Conservation (phyloP, 2,113 vertebrate species). For the Dryoscopus gambensis region DNA sequence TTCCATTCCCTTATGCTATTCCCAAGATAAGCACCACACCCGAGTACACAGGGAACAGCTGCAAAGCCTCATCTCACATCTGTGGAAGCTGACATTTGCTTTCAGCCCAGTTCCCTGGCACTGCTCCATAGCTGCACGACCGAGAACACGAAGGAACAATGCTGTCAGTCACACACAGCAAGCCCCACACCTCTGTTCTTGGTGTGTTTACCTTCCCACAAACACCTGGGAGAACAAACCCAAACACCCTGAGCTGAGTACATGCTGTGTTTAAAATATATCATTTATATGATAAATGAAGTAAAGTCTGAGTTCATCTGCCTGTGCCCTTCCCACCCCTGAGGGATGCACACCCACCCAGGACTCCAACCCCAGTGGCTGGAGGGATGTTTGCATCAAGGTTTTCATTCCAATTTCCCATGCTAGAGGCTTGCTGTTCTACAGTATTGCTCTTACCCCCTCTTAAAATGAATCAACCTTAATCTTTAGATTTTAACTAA, state of each 20-base stretch:
- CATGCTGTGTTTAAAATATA: not conserved
- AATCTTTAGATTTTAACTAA: not conserved
- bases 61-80: not conserved
- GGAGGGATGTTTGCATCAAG: not conserved
- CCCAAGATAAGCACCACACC: accelerated
- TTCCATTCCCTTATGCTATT: too few species aligned
- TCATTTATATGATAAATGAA: not conserved
- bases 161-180: not conserved
- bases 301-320: slow-evolving; percentile 10
- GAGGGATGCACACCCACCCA: not conserved
- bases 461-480: not conserved
- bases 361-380: not conserved
- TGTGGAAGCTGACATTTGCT: not conserved
- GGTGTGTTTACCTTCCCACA: not conserved
- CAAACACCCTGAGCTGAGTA: not conserved
- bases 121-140: accelerated
- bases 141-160: accelerated
- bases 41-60: not conserved
- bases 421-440: not conserved
- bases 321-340: not conserved
- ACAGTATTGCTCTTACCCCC: not conserved
- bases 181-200: accelerated
- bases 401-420: slow-evolving; percentile 12
- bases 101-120: not conserved
- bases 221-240: not conserved